phyloP scores from a whole-genome alignment of 2,888 invertebrate genomes.

The Synanthedon tipuliformis region DNA sequence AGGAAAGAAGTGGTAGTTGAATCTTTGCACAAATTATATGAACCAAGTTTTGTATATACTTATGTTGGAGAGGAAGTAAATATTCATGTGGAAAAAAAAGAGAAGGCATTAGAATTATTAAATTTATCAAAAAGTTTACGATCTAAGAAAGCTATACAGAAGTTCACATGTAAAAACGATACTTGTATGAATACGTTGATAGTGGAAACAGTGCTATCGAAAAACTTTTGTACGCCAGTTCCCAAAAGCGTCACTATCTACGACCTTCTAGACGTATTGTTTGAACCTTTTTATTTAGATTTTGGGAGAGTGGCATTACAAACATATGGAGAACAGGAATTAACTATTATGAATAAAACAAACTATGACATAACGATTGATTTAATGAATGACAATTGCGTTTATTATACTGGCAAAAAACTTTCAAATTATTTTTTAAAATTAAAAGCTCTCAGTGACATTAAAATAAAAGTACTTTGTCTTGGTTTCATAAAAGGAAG shows the following conservation, averaged over 20 bases:
- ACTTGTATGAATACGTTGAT: constrained; percentile 15
- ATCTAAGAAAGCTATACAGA: constrained; percentile 20
- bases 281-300: constrained; percentile 34
- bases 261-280: constrained; percentile 34
- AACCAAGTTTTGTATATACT: constrained; percentile 33
- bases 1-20: constrained; percentile 21
- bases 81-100: constrained; percentile 19
- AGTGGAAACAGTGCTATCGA: constrained; percentile 2
- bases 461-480: constrained; percentile 29
- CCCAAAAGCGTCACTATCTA: constrained; percentile 21
- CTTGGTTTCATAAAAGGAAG: constrained; percentile 30
- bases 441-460: constrained; percentile 25
- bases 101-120: constrained; percentile 25
- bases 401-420: constrained; percentile 37
- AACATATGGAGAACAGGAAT: constrained; percentile 32
- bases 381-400: constrained; percentile 25
- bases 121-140: constrained; percentile 22
- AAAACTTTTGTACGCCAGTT: constrained; percentile 29
- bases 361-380: constrained; percentile 29
- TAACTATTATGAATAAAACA: constrained; percentile 42
- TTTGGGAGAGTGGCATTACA: constrained; percentile 44
- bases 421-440: constrained; percentile 19
- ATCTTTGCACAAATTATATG: constrained; percentile 45
- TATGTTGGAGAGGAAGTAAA: constrained; percentile 29
- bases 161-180: constrained; percentile 22